Evolutionary conservation across 2,888 invertebrate species (phyloP).

Genomic region (Latrodectus hesperus): DNA sequence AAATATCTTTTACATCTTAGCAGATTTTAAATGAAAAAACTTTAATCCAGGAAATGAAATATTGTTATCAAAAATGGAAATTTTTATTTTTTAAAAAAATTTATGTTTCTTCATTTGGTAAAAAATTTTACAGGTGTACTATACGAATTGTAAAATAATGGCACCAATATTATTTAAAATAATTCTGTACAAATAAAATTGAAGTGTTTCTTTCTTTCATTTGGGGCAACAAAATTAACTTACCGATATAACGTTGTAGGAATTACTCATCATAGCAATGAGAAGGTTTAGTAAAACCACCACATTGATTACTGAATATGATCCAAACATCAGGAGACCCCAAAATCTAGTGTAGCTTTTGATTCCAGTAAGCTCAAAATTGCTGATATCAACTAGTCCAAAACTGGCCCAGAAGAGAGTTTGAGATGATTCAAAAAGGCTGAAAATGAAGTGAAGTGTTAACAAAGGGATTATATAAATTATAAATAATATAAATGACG

Average conservation of each 20-base stretch:
- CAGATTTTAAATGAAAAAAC: too few relatives aligned
- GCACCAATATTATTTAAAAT: too few relatives aligned
- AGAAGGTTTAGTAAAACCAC: conserved; percentile 78
- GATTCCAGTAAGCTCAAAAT: conserved; percentile 74
- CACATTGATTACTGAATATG: conserved; percentile 77
- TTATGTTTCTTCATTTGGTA: too few relatives aligned
- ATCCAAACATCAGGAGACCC: conserved; percentile 78
- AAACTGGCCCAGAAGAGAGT: conserved; percentile 78
- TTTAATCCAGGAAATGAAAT: too few relatives aligned
- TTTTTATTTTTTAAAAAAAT: too few relatives aligned
- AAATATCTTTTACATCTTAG: too few relatives aligned
- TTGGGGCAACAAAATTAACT: conserved; percentile 74
- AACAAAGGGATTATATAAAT: too few relatives aligned
- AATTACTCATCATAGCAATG: conserved; percentile 79
- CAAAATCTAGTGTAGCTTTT: conserved; percentile 76
- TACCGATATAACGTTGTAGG: conserved; percentile 81
- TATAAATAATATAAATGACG: background rate
- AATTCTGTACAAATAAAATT: too few relatives aligned
- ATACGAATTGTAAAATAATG: too few relatives aligned
- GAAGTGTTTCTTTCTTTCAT: too few relatives aligned
- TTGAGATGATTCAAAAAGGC: conserved; percentile 79
- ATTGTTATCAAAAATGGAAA: too few relatives aligned
- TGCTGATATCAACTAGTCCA: conserved; percentile 77
- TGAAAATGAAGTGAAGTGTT: conserved; percentile 75
- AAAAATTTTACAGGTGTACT: too few relatives aligned